Evolutionary conservation across 1,140 invertebrate genomes (phyloP).

Genomic region (Lepidurus couesii): DNA sequence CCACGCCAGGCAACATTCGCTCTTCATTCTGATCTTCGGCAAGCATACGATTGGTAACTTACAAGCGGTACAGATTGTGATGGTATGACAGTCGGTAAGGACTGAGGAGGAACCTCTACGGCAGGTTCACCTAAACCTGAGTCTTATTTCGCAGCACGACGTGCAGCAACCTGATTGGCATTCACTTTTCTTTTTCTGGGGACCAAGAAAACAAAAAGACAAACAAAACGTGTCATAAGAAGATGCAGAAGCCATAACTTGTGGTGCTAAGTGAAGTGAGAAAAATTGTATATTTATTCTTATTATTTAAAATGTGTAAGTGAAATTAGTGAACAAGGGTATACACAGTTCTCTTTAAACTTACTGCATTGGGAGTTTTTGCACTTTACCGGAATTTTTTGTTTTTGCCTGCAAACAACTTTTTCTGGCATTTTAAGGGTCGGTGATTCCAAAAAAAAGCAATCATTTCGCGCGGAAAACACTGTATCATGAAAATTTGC

Average conservation of each 20-base stretch:
- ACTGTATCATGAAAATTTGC: no score
- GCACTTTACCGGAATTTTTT: no score
- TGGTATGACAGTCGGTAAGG: neutral
- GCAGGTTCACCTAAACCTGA: neutral
- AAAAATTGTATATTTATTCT: no score
- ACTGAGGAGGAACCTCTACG: neutral
- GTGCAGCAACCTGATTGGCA: neutral
- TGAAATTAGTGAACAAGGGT: no score
- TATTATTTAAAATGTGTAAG: no score
- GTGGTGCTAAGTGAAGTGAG: no score
- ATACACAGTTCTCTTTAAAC: neutral
- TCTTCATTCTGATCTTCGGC: neutral
- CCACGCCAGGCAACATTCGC: neutral
- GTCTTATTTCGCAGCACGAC: conserved; percentile 3
- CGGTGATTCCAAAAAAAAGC: no score
- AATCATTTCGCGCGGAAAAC: no score
- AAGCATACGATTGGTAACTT: neutral
- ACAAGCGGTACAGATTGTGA: neutral
- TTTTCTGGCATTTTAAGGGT: no score
- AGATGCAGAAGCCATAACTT: no score
- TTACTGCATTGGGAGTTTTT: neutral
- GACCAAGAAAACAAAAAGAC: neutral
- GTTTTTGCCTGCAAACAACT: no score
- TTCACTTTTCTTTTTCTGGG: neutral
- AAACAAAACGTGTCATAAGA: neutral